Conservation (phyloP, 1,140 invertebrate genomes). For the Megalonaias nervosa region DNA sequence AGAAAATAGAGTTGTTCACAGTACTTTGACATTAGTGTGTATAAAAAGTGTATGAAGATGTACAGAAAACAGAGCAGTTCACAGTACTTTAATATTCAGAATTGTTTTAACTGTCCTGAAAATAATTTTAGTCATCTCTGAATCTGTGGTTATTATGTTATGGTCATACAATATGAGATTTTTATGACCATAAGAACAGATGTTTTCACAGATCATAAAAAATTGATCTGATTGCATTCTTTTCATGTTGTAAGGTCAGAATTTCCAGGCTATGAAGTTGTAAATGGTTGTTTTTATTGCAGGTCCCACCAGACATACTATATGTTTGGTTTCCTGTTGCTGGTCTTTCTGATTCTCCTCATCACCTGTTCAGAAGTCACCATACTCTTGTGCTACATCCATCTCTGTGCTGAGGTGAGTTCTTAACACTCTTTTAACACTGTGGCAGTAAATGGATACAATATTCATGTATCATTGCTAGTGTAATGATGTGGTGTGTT, state of each 20-base stretch:
- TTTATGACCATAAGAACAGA: not conserved
- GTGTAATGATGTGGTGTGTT: too few relatives aligned
- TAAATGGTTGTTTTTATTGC: conserved; percentile 48
- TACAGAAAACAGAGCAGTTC: too few relatives aligned
- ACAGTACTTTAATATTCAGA: too few relatives aligned
- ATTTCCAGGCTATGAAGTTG: not conserved
- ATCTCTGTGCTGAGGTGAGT: conserved; percentile 97
- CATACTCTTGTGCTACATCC: conserved; percentile 98
- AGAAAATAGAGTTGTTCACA: too few relatives aligned
- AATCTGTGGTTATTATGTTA: too few relatives aligned
- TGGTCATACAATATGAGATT: not conserved
- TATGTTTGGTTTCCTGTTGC: conserved; percentile 99
- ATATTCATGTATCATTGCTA: too few relatives aligned
- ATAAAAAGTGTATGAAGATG: too few relatives aligned
- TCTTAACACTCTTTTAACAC: too few relatives aligned
- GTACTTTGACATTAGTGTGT: too few relatives aligned
- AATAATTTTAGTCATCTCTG: too few relatives aligned
- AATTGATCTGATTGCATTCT: not conserved
- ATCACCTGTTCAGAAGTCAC: conserved; percentile 99
- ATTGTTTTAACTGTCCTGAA: too few relatives aligned
- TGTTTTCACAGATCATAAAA: not conserved
- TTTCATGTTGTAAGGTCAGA: not conserved
- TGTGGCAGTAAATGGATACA: too few relatives aligned
- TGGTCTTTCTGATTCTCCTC: conserved; percentile 97
- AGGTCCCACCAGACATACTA: conserved; percentile 98